These are phyloP conservation scores for Archips xylosteana DNA, from an alignment of 2,888 invertebrate genomes.

Conservation along the genomic window DNA sequence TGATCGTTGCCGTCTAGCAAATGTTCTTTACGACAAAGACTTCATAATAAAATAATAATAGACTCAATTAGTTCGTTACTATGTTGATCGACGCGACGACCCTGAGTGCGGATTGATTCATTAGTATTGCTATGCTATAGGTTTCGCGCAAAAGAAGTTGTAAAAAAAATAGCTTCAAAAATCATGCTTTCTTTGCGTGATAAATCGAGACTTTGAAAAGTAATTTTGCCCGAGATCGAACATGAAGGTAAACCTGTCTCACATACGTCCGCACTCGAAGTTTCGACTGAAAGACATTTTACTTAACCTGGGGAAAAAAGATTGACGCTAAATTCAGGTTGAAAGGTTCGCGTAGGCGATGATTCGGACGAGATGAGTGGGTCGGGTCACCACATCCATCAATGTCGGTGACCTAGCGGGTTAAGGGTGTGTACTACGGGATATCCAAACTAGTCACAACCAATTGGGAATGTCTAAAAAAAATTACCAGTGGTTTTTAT, in stretches of 20 bases:
- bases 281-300: slow-evolving; percentile 30
- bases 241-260: background rate
- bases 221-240: background rate
- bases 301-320: slow-evolving; percentile 36
- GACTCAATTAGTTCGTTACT: too few relatives aligned
- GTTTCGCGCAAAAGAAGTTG: too few relatives aligned
- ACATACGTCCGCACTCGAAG: slow-evolving; percentile 10
- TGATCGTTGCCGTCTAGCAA: too few relatives aligned
- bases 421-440: slow-evolving; percentile 14
- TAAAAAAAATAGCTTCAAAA: background rate
- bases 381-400: slow-evolving; percentile 43
- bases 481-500: too few relatives aligned
- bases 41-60: too few relatives aligned
- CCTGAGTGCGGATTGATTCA: too few relatives aligned
- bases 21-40: too few relatives aligned
- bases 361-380: slow-evolving; percentile 40
- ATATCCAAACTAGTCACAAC: background rate
- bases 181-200: background rate
- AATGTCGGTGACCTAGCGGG: slow-evolving; percentile 36
- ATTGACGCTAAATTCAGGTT: slow-evolving; percentile 40
- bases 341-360: slow-evolving; percentile 43
- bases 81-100: too few relatives aligned
- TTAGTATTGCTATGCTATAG: too few relatives aligned
- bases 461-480: background rate
- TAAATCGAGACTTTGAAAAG: background rate